These are phyloP conservation scores for Mustela nigripes DNA, from an alignment of 2,113 vertebrate species.

Conservation along the genomic window DNA sequence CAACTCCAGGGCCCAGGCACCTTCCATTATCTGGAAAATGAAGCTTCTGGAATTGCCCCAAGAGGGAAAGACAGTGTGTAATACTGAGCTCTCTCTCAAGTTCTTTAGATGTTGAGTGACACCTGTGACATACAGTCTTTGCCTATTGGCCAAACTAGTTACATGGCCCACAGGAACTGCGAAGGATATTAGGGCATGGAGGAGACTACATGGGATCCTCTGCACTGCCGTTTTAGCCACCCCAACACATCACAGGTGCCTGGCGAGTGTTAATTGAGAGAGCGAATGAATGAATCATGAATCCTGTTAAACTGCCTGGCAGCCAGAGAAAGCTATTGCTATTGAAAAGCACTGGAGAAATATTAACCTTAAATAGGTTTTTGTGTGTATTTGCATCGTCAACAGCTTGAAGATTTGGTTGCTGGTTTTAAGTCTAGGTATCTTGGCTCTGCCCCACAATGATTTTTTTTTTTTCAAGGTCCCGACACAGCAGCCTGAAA, in stretches of 20 bases:
- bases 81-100: neutral
- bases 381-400: neutral
- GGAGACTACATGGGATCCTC: neutral
- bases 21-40: conserved; percentile 11
- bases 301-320: neutral
- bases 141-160: neutral
- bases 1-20: neutral
- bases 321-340: neutral
- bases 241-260: neutral
- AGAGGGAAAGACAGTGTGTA: neutral
- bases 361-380: neutral
- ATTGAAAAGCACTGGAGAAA: neutral
- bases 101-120: neutral
- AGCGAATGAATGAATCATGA: neutral
- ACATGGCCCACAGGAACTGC: neutral
- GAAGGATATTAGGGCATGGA: neutral
- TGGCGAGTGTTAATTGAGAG: neutral
- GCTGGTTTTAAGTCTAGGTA: neutral
- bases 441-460: neutral
- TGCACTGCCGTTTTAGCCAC: neutral
- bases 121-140: neutral
- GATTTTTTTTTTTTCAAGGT: conserved; percentile 23
- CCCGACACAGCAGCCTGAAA: neutral
- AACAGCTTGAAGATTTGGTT: neutral
- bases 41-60: neutral